Evolutionary conservation across 1,140 invertebrate species (phyloP).

Genomic region (Orius insidiosus): DNA sequence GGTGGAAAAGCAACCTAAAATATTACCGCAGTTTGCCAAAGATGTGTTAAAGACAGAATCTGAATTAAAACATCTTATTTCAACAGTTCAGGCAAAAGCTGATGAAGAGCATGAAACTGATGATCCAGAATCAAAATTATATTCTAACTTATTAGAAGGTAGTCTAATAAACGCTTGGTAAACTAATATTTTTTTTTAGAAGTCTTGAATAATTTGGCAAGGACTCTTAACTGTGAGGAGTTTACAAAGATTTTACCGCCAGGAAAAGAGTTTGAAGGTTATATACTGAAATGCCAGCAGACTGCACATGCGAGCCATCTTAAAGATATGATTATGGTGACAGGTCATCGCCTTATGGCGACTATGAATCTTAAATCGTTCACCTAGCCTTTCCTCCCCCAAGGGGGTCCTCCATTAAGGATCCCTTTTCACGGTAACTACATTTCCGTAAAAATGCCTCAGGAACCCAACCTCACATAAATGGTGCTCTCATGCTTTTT

Average conservation of each 20-base stretch:
- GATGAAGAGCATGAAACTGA: conserved; percentile 14
- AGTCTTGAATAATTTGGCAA: conserved; percentile 15
- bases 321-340: conserved; percentile 38
- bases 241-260: conserved; percentile 17
- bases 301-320: conserved; percentile 37
- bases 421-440: conserved; percentile 6
- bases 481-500: too few species aligned
- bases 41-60: conserved; percentile 16
- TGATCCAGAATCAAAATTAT: conserved; percentile 12
- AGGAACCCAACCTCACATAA: too few species aligned
- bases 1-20: conserved; percentile 34
- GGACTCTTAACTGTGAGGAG: conserved; percentile 14
- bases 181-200: conserved; percentile 11
- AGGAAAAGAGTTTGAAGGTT: conserved; percentile 17
- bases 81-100: conserved; percentile 11
- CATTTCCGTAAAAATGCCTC: conserved; percentile 5
- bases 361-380: conserved; percentile 19
- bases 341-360: conserved; percentile 36
- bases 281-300: conserved; percentile 20
- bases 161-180: too few species aligned
- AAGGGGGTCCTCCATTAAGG: conserved; percentile 3
- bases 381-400: conserved; percentile 10
- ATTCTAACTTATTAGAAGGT: conserved; percentile 13
- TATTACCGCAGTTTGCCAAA: conserved; percentile 35
- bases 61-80: conserved; percentile 15